Percentiles rank a stretch among this genome's conserved stretches.
phyloP scores from a whole-genome alignment of 2,797 vertebrate genomes.

The Lacerta bilineata region DNA sequence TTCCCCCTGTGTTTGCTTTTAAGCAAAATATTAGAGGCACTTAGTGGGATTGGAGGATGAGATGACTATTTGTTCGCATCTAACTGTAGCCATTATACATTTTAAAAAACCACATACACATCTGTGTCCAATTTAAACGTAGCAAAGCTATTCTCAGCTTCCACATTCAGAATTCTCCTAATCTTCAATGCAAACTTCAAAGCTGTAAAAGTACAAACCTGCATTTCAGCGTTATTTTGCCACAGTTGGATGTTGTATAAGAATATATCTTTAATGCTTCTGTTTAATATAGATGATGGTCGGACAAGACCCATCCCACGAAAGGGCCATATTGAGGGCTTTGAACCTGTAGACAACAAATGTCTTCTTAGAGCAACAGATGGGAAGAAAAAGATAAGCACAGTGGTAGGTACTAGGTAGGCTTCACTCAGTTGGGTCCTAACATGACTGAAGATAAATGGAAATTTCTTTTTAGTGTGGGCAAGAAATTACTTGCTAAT shows the following conservation, averaged over 20 bases:
- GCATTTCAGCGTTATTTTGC: not conserved
- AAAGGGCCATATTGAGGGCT: constrained; percentile 89
- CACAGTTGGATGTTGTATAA: not conserved
- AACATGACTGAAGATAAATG: not conserved
- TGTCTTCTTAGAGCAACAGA: constrained; percentile 97
- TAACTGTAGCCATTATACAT: not conserved
- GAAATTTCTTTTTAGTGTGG: not conserved
- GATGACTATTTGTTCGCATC: not conserved
- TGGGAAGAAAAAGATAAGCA: constrained; percentile 98
- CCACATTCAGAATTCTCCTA: not conserved
- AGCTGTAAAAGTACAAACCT: not conserved
- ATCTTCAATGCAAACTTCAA: not conserved
- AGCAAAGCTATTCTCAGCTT: not conserved
- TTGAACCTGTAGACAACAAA: constrained; percentile 95
- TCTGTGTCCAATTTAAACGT: not conserved
- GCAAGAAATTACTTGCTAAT: not conserved
- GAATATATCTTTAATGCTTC: not conserved
- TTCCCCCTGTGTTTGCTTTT: not conserved
- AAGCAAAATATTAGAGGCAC: not conserved
- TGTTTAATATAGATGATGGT: constrained; percentile 88
- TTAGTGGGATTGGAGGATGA: not conserved
- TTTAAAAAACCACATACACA: not conserved
- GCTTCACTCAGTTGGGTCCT: not conserved
- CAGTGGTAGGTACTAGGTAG: constrained; percentile 64
- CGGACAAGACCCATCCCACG: constrained; percentile 94